Evolutionary conservation across 2,113 vertebrate genomes (phyloP).

Genomic region (Antennarius striatus): DNA sequence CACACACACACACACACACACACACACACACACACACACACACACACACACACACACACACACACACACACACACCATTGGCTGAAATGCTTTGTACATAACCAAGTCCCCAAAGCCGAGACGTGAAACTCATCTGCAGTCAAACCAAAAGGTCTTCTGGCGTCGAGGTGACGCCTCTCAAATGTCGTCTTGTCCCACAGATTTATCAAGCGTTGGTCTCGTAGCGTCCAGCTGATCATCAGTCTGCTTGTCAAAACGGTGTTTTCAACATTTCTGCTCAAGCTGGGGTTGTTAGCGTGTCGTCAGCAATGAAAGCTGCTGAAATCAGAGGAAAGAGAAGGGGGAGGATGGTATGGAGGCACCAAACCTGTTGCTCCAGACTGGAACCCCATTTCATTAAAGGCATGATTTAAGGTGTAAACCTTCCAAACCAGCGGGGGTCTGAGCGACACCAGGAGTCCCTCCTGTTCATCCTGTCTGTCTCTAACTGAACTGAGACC

Average conservation of each 20-base stretch:
- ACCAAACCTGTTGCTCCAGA: constrained; percentile 75
- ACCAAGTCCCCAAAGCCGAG: constrained; percentile 9
- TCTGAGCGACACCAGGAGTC: neutral
- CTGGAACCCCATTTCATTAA: neutral
- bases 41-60: neutral
- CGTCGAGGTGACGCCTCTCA: constrained; percentile 50
- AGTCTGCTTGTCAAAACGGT: constrained; percentile 43
- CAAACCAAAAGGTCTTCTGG: constrained; percentile 26
- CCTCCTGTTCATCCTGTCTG: constrained; percentile 2
- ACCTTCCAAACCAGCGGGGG: neutral
- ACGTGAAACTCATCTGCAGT: constrained; percentile 47
- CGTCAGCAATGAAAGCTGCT: constrained; percentile 19
- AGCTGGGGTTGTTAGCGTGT: constrained; percentile 15
- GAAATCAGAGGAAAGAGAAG: neutral
- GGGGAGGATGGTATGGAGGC: constrained; percentile 57
- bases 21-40: too few species aligned
- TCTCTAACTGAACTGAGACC: constrained; percentile 7
- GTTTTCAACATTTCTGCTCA: constrained; percentile 19
- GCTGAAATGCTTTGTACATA: constrained; percentile 14
- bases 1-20: neutral
- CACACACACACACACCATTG: neutral
- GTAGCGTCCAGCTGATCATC: constrained; percentile 14
- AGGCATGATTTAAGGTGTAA: neutral
- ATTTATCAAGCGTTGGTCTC: constrained; percentile 4
- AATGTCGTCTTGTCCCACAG: constrained; percentile 33